Evolutionary conservation across 92 coral and sea anemone genomes (phyloP).

Genomic region (Isaurus tuberculatus): DNA sequence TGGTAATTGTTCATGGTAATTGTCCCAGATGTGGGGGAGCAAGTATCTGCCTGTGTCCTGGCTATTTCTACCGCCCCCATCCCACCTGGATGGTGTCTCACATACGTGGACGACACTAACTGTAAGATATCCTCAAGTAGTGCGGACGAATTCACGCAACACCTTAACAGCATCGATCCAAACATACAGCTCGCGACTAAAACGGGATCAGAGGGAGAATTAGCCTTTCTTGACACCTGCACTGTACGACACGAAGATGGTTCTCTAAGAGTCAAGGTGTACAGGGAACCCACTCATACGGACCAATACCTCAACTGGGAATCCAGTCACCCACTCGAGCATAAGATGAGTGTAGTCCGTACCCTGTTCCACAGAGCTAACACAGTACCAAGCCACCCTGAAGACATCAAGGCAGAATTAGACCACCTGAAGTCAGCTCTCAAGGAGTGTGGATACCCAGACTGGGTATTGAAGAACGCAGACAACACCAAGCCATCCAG

Average conservation of each 20-base stretch:
- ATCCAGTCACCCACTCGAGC: constrained; percentile 19
- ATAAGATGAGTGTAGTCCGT: constrained; percentile 6
- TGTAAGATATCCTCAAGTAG: not conserved
- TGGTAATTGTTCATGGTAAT: no score
- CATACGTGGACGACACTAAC: not conserved
- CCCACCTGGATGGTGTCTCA: not conserved
- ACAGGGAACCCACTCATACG: constrained; percentile 8
- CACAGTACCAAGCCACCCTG: not conserved
- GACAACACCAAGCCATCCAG: not conserved
- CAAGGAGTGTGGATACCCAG: constrained; percentile 18
- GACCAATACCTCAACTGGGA: constrained; percentile 22
- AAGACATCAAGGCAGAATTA: not conserved
- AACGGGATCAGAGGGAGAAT: constrained; percentile 9
- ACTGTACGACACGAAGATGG: constrained; percentile 9
- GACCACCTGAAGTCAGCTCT: constrained; percentile 8
- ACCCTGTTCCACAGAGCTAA: not conserved
- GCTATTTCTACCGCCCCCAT: constrained; percentile 14
- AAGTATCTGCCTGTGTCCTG: no score
- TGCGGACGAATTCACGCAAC: not conserved
- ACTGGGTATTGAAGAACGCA: not conserved
- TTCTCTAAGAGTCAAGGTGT: constrained; percentile 3
- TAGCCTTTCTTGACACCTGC: constrained; percentile 14
- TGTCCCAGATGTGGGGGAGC: no score
- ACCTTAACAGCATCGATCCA: constrained; percentile 1
- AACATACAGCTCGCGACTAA: not conserved